These are phyloP conservation scores for Antedon bifida DNA, from an alignment of 35 echinoderm and acorn worm genomes.

Conservation along the genomic window DNA sequence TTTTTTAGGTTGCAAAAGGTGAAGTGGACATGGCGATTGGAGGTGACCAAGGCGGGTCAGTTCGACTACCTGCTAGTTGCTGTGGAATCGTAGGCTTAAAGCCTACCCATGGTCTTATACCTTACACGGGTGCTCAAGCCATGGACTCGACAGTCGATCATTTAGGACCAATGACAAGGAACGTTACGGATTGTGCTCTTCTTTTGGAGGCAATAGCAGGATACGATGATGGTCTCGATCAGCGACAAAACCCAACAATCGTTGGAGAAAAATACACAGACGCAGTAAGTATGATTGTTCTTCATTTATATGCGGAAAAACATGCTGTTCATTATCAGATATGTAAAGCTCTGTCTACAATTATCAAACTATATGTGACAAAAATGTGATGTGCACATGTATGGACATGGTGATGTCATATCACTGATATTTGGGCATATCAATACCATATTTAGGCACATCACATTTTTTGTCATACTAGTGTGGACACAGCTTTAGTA, in stretches of 20 bases:
- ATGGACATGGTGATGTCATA: too few species aligned
- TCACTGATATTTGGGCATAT: too few species aligned
- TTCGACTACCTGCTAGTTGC: slow-evolving; percentile 52
- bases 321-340: too few species aligned
- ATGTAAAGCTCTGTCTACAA: too few species aligned
- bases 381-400: too few species aligned
- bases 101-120: slow-evolving; percentile 47
- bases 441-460: too few species aligned
- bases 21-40: slow-evolving; percentile 69
- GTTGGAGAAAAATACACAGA: slow-evolving; percentile 25
- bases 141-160: slow-evolving; percentile 33
- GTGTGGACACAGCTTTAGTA: too few species aligned
- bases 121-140: slow-evolving; percentile 34
- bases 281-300: slow-evolving; percentile 17
- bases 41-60: slow-evolving; percentile 56
- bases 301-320: too few species aligned
- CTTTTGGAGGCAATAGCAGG: slow-evolving; percentile 58
- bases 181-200: slow-evolving; percentile 46
- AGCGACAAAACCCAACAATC: slow-evolving; percentile 26
- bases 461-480: too few species aligned
- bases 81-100: slow-evolving; percentile 60
- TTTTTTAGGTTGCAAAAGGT: slow-evolving; percentile 29
- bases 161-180: slow-evolving; percentile 53
- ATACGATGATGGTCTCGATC: slow-evolving; percentile 43
- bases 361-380: too few species aligned